Evolutionary conservation across 2,113 vertebrate genomes (phyloP).

Genomic region (Myotis brandtii): DNA sequence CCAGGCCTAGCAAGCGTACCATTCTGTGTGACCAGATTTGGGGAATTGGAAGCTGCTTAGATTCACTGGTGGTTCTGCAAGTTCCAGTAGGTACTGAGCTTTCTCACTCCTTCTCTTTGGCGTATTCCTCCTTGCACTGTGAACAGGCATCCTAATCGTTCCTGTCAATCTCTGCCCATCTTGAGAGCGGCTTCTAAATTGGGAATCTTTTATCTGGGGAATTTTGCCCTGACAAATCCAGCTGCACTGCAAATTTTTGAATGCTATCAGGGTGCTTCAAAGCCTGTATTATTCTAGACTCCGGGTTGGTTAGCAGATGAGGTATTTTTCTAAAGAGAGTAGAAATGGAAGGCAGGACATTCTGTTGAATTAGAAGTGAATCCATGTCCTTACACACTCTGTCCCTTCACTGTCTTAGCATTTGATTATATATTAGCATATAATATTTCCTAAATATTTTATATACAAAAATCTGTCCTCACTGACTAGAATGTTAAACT

Average conservation of each 20-base stretch:
- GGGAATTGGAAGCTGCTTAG: background rate
- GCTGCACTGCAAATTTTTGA: background rate
- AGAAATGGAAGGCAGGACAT: background rate
- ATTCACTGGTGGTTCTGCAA: background rate
- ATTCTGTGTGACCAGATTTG: background rate
- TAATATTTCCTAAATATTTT: slow-evolving; percentile 13
- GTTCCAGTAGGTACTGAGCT: background rate
- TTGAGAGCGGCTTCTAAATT: background rate
- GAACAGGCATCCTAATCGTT: background rate
- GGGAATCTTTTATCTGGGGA: background rate
- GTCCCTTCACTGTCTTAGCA: background rate
- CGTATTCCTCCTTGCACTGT: rapidly evolving
- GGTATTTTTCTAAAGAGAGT: background rate
- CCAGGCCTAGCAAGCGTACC: rapidly evolving
- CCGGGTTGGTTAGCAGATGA: background rate
- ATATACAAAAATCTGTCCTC: background rate
- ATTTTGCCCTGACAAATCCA: background rate
- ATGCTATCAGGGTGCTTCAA: background rate
- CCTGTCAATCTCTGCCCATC: background rate
- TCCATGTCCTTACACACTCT: background rate
- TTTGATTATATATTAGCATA: background rate
- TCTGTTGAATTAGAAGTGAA: background rate
- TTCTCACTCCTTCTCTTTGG: no score
- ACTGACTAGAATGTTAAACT: background rate
- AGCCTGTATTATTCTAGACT: background rate